phyloP scores from a whole-genome alignment of 2,888 invertebrate species.

The Lomographa bimaculata region DNA sequence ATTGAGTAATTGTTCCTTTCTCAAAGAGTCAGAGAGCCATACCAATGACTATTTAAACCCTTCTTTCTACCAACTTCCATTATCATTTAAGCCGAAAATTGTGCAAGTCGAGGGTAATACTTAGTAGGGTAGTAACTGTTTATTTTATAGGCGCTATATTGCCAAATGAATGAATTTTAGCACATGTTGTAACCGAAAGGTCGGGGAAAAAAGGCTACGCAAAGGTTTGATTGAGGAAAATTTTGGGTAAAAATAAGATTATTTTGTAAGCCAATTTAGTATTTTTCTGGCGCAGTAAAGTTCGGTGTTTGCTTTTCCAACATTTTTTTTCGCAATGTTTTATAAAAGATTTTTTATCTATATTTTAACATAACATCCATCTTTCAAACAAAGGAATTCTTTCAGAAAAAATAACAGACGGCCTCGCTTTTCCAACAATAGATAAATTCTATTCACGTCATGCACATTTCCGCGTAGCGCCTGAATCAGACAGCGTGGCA shows the following conservation, averaged over 20 bases:
- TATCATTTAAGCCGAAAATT: conserved; percentile 17
- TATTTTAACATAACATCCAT: conserved; percentile 6
- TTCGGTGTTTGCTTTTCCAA: too few relatives aligned
- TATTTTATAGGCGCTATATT: conserved; percentile 33
- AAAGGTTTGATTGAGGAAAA: conserved; percentile 19
- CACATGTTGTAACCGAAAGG: conserved; percentile 12
- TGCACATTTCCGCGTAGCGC: conserved; percentile 12
- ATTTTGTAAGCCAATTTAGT: too few relatives aligned
- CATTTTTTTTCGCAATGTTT: neutral
- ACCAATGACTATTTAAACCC: too few relatives aligned
- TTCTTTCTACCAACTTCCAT: too few relatives aligned
- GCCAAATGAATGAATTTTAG: conserved; percentile 22
- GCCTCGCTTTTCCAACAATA: conserved; percentile 16
- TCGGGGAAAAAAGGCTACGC: conserved; percentile 18
- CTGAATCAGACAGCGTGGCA: conserved; percentile 15
- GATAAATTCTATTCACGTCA: conserved; percentile 22
- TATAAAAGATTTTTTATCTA: conserved; percentile 4
- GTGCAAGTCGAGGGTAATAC: neutral
- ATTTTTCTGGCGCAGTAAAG: too few relatives aligned
- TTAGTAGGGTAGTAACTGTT: conserved; percentile 29
- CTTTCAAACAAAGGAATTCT: conserved; percentile 13
- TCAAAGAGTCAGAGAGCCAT: too few relatives aligned
- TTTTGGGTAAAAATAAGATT: conserved; percentile 1
- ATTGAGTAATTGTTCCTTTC: too few relatives aligned
- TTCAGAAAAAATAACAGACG: conserved; percentile 8